These are phyloP conservation scores for Malacoctenus gilli DNA, from an alignment of 2,797 vertebrate species.

Conservation along the genomic window DNA sequence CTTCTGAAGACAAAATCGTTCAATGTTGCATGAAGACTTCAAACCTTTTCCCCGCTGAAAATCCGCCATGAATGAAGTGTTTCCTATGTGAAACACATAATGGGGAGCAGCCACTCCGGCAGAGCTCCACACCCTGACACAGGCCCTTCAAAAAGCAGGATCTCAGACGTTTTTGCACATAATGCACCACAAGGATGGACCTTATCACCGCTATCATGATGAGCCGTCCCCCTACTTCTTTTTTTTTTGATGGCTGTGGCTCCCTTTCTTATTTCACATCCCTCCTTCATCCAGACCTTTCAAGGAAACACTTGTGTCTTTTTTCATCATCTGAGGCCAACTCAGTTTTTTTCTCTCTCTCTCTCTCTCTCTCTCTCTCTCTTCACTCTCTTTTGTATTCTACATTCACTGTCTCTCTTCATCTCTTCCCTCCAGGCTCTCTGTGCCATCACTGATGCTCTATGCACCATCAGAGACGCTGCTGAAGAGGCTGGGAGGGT, in stretches of 20 bases:
- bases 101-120: conserved; percentile 51
- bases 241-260: conserved; percentile 26
- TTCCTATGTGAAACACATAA: conserved; percentile 31
- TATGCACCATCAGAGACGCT: conserved; percentile 52
- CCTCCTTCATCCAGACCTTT: conserved; percentile 42
- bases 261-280: conserved; percentile 44
- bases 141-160: conserved; percentile 29
- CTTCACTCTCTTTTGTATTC: conserved; percentile 55
- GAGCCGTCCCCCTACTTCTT: conserved; percentile 11
- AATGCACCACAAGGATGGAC: conserved; percentile 31
- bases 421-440: conserved; percentile 52
- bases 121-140: conserved; percentile 54
- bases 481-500: conserved; percentile 63
- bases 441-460: conserved; percentile 47
- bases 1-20: conserved; percentile 10
- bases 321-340: conserved; percentile 23
- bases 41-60: conserved; percentile 30
- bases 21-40: conserved; percentile 6
- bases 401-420: conserved; percentile 42
- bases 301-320: conserved; percentile 31
- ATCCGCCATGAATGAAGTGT: too few species aligned
- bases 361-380: conserved; percentile 49
- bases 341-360: conserved; percentile 37
- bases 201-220: conserved; percentile 37
- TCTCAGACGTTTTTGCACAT: conserved; percentile 33